Evolutionary conservation across 2,888 invertebrate genomes (phyloP).

Genomic region (Vanessa cardui): DNA sequence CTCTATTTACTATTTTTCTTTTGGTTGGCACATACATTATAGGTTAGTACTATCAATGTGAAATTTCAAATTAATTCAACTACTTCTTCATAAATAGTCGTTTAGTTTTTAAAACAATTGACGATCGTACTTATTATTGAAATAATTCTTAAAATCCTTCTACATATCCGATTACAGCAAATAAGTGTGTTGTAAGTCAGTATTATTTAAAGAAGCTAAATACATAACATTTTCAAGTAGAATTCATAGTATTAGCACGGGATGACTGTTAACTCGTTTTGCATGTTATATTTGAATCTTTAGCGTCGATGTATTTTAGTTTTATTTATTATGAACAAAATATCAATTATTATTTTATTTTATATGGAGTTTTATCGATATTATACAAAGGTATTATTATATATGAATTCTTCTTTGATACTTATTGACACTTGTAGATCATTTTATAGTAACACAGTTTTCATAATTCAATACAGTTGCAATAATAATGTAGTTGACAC

Average conservation of each 20-base stretch:
- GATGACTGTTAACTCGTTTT: too few relatives aligned
- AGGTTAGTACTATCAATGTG: slow-evolving; percentile 11
- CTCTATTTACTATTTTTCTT: slow-evolving; percentile 28
- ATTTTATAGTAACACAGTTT: background rate
- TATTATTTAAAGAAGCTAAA: background rate
- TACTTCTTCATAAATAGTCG: background rate
- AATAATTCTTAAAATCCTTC: background rate
- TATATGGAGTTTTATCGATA: too few relatives aligned
- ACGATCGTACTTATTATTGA: background rate
- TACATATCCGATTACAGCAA: too few relatives aligned
- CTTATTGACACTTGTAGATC: too few relatives aligned
- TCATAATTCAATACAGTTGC: background rate
- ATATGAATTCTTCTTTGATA: too few relatives aligned
- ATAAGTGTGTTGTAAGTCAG: background rate
- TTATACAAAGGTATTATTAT: too few relatives aligned
- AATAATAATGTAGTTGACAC: background rate
- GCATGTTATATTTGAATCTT: too few relatives aligned
- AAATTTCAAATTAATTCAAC: slow-evolving; percentile 11
- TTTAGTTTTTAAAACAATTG: background rate
- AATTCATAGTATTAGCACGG: too few relatives aligned
- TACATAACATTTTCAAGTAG: background rate
- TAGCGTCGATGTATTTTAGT: too few relatives aligned
- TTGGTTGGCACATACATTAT: too few relatives aligned
- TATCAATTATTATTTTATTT: too few relatives aligned
- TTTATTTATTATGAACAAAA: too few relatives aligned